These are phyloP conservation scores for Chaetophractus vellerosus DNA, from an alignment of 2,797 vertebrate genomes.

Conservation along the genomic window DNA sequence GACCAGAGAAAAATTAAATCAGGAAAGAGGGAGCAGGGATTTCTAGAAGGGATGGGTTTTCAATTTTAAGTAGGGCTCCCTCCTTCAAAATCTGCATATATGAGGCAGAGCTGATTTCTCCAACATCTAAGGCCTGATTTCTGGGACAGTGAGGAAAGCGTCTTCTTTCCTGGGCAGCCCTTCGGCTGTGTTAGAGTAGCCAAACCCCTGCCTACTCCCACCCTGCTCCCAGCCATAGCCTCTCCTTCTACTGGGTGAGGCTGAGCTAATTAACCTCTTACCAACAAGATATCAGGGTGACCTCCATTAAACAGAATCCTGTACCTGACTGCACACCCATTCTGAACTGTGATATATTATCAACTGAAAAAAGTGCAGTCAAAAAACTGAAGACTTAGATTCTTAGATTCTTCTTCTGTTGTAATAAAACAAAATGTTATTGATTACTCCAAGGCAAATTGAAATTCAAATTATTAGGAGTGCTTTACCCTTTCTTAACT, in stretches of 20 bases:
- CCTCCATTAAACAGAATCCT: not conserved
- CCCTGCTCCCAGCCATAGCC: not conserved
- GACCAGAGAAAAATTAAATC: too few species aligned
- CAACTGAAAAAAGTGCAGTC: not conserved
- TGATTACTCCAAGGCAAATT: not conserved
- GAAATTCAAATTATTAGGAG: not conserved
- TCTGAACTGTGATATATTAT: not conserved
- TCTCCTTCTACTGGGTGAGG: not conserved
- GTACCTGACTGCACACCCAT: not conserved
- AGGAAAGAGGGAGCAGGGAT: too few species aligned
- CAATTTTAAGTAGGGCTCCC: too few species aligned
- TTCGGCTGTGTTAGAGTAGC: not conserved
- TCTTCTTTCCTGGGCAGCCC: not conserved
- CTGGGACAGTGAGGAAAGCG: too few species aligned
- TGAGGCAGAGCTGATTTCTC: not conserved
- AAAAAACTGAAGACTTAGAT: not conserved
- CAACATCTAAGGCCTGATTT: not conserved
- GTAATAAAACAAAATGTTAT: not conserved
- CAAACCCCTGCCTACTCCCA: too few species aligned
- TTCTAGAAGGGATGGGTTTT: too few species aligned
- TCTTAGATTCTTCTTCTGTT: not conserved
- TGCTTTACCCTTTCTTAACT: slow-evolving; percentile 9
- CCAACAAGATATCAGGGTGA: not conserved
- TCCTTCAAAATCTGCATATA: rapidly evolving
- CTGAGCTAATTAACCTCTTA: not conserved